phyloP scores from a whole-genome alignment of 2,797 vertebrate genomes.

The Tinamus major region DNA sequence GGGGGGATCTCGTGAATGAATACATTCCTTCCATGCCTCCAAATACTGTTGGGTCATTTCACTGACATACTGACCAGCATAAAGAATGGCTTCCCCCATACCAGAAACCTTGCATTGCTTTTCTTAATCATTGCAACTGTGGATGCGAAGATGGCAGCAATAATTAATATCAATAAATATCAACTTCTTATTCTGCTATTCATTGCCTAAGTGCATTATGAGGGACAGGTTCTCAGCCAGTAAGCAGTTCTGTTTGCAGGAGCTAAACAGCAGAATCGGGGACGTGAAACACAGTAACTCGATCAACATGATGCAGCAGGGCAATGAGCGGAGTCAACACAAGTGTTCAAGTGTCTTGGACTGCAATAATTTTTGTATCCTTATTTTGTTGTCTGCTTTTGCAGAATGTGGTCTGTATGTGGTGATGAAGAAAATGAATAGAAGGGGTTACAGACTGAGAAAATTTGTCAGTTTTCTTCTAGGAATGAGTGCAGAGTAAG shows the following conservation, averaged over 20 bases:
- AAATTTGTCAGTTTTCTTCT: background rate
- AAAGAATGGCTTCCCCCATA: background rate
- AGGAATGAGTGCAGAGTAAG: background rate
- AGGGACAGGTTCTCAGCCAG: background rate
- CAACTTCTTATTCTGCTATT: background rate
- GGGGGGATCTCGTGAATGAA: background rate
- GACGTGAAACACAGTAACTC: background rate
- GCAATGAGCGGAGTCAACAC: background rate
- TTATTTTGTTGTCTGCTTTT: background rate
- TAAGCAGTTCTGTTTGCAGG: rapidly evolving
- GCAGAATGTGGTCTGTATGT: background rate
- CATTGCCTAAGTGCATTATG: background rate
- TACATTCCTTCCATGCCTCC: background rate
- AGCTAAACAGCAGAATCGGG: background rate
- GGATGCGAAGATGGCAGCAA: background rate
- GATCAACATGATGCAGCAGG: background rate
- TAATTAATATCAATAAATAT: background rate
- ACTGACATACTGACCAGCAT: background rate
- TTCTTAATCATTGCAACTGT: background rate
- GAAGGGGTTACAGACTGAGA: background rate
- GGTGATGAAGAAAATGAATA: background rate
- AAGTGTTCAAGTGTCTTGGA: background rate
- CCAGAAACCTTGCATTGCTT: background rate
- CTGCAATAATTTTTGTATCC: background rate
- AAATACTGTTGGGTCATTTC: background rate